Percentiles rank a stretch among this genome's conserved stretches.
Conservation (phyloP, 2,797 vertebrate genomes). For the Alectoris magna region DNA sequence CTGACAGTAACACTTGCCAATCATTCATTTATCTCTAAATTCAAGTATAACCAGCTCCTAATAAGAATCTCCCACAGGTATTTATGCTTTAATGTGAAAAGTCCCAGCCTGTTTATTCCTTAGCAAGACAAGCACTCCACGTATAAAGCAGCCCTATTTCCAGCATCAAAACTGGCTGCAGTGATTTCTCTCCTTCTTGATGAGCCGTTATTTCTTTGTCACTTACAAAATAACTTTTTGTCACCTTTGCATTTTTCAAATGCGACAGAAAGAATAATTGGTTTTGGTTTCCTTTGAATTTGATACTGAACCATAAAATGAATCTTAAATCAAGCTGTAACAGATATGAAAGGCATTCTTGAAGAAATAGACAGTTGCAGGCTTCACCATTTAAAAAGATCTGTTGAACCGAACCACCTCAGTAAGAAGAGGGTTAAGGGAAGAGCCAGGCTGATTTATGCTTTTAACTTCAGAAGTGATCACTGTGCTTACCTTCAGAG, state of each 20-base stretch:
- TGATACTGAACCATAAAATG: neutral
- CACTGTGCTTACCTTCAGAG: conserved; percentile 34
- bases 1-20: neutral
- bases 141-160: neutral
- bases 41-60: neutral
- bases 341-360: neutral
- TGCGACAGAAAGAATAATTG: neutral
- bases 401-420: neutral
- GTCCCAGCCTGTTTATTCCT: neutral
- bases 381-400: conserved; percentile 3
- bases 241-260: neutral
- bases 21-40: neutral
- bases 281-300: neutral
- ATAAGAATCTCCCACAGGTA: neutral
- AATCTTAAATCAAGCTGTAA: neutral
- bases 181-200: neutral
- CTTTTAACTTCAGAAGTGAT: conserved; percentile 37
- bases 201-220: neutral
- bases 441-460: conserved; percentile 25
- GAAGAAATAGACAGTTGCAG: neutral
- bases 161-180: neutral
- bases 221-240: neutral
- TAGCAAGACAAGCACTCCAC: neutral
- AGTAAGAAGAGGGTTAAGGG: conserved; percentile 17
- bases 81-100: neutral